Evolutionary conservation across 2,113 vertebrate species (phyloP).

Genomic region (Melanotaenia duboulayi): DNA sequence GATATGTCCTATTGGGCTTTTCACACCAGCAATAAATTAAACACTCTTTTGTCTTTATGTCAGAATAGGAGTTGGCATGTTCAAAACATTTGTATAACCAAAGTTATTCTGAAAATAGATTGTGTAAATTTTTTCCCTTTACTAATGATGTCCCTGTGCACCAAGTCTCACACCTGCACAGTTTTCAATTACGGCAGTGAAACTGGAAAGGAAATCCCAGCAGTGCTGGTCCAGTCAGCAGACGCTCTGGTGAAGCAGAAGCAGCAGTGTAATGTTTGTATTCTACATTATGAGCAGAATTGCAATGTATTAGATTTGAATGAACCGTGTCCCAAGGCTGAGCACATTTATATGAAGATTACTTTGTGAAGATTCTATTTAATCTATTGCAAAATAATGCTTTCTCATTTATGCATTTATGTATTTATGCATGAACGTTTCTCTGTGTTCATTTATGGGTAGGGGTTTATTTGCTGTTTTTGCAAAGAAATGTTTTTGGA

Average conservation of each 20-base stretch:
- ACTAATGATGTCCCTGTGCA: conserved; percentile 77
- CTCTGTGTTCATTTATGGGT: conserved; percentile 29
- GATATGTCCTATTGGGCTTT: conserved; percentile 32
- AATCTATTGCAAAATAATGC: conserved; percentile 30
- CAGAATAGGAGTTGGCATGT: conserved; percentile 44
- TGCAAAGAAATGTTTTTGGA: conserved; percentile 35
- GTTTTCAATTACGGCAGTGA: conserved; percentile 72
- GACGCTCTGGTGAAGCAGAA: conserved; percentile 42
- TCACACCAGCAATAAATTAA: conserved; percentile 49
- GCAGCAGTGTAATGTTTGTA: conserved; percentile 11
- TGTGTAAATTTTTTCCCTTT: conserved; percentile 61
- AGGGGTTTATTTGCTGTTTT: conserved; percentile 36
- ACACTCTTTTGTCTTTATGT: conserved; percentile 45
- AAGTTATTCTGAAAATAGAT: conserved; percentile 61
- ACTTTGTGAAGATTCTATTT: conserved; percentile 17
- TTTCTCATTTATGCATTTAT: conserved; percentile 50
- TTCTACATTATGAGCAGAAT: conserved; percentile 10
- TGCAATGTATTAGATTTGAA: conserved; percentile 15
- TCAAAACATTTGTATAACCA: background rate
- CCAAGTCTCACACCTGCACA: conserved; percentile 60
- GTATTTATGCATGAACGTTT: conserved; percentile 53
- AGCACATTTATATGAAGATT: conserved; percentile 47
- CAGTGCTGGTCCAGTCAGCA: conserved; percentile 21
- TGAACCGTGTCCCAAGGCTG: conserved; percentile 5
- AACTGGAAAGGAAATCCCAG: conserved; percentile 56